Evolutionary conservation across 2,797 vertebrate genomes (phyloP), one percentile per base, ranked within the genome.

Genomic region (Typhlichthys eigenmanni): DNA sequence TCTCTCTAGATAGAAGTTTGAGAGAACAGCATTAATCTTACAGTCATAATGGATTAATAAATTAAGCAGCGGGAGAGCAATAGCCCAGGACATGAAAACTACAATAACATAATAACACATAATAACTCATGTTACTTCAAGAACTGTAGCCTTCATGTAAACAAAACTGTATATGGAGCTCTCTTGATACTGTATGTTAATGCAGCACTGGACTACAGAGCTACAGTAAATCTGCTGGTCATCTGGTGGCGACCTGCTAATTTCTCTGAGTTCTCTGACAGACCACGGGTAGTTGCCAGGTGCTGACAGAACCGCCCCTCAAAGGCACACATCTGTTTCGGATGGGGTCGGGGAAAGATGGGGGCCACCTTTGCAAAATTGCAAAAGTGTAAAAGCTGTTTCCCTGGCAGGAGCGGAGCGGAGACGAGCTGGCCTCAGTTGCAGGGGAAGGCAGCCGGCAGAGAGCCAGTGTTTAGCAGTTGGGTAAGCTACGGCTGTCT

Each of bases 401-500:
- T 83, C 71, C 62, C 74, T 81, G 93, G 93, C 92, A 92, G 78
- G 66, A 34, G 72, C 59, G 60, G 87, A 74, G 66, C n/a, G 62
- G 92, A 89, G 87, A 91, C 91, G 88, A 92, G 94, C 92, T 94
- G 94, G 92, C 91, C 90, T 78, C 82, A 89, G 91, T 78, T 78
- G 75, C 89, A 69, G 71, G 88, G 83, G 79, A 88, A 93, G 84
- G 85, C 88, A 91, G 76, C 73, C 81, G 96, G 97, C 96, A 96
- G 81, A 85, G 88, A 91, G 96, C 96, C 96, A 98, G 93, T 90
- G 84, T 78, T 69, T 90, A 91, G 58, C 87, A 93, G 93, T 95
- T 93, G 86, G 93, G 91, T 91, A 83, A 82, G 79, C 86, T 84
- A 88, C 91, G 93, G 93, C 90, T 89, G 86, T 93, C 94, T 96